Percentiles rank a stretch among this genome's conserved stretches.
Evolutionary conservation across 2,888 invertebrate genomes (phyloP).

Genomic region (Caenorhabditis virilis): DNA sequence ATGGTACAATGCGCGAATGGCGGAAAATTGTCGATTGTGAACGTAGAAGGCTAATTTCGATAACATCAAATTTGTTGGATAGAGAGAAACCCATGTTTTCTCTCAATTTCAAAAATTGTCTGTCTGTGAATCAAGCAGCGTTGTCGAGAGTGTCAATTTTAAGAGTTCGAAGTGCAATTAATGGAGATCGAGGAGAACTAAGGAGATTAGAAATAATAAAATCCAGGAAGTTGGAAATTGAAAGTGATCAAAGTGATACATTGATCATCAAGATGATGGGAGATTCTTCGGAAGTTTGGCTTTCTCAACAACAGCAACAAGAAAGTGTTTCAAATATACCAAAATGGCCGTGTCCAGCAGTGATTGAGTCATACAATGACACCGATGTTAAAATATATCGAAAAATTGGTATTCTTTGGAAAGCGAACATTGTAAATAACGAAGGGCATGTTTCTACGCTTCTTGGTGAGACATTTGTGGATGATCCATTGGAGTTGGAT

Average conservation of each 20-base stretch:
- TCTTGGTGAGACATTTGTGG: conserved; percentile 43
- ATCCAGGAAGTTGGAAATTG: conserved; percentile 16
- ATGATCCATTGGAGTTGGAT: conserved; percentile 34
- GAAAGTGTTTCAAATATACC: conserved; percentile 4
- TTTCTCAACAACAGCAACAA: not conserved
- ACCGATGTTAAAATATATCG: conserved; percentile 7
- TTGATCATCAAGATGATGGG: conserved; percentile 3
- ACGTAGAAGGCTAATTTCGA: conserved; percentile 20
- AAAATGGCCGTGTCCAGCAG: conserved; percentile 36
- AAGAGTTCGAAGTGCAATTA: conserved; percentile 26
- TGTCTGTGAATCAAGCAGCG: conserved; percentile 39
- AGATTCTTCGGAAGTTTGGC: conserved; percentile 5
- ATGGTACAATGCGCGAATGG: conserved; percentile 49
- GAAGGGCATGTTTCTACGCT: conserved; percentile 46
- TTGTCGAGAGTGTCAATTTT: conserved; percentile 46
- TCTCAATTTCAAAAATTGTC: conserved; percentile 39
- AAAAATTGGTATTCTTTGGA: conserved; percentile 56
- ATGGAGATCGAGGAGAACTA: not conserved
- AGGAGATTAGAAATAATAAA: conserved; percentile 7
- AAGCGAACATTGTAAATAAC: conserved; percentile 52
- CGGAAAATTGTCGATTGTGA: conserved; percentile 35
- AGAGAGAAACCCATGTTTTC: conserved; percentile 32
- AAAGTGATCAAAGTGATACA: conserved; percentile 33
- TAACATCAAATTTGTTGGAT: conserved; percentile 25
- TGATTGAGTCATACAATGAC: too few species aligned